Evolutionary conservation across 2,797 vertebrate genomes (phyloP), one percentile per base, ranked within the genome.

Genomic region (Florisuga fusca): DNA sequence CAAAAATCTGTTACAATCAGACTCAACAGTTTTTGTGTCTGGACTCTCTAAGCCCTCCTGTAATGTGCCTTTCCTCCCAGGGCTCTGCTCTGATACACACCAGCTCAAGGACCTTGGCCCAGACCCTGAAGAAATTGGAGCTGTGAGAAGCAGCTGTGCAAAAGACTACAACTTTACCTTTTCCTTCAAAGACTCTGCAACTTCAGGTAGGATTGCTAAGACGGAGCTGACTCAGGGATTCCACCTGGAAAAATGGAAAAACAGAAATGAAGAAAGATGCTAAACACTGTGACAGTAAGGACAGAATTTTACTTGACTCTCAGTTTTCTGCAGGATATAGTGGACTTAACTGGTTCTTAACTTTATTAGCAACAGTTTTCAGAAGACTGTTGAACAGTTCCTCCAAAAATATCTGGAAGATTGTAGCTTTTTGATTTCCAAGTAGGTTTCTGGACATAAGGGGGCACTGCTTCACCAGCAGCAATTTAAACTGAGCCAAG

Each of bases 391-490:
- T 54, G 38, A 76, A 75, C n/a, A 27, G 27, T 48, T 84, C 5
- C 21, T 62, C 27, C 71, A 38, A 46, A 16, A 74, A 6, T 15
- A 75, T 15, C 1, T 1, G 38, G 41, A n/a, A 77, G 26, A 71
- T 51, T 18, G 63, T 12, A 43, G 23, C 13, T 57, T 66, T 66
- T 23, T 10, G 13, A 53, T 59, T 36, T 67, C 62, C 26, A 55
- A 29, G 26, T 46, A 43, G 1, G 36, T 51, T 10, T 2, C 12
- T 59, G 87, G 54, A 46, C 95, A 62, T 77, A 57, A 95, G 96
- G 68, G 82, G 90, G 94, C 95, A 84, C 91, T 93, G 66, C 91
- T 94, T 77, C 84, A 81, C 80, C 51, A 27, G 11, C 31, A 84
- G 51, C 33, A 16, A 11, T 45, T 71, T n/a, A 41, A 82, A 50